Conservation (phyloP, 1,140 invertebrate genomes). For the Drosophila chauvacae region DNA sequence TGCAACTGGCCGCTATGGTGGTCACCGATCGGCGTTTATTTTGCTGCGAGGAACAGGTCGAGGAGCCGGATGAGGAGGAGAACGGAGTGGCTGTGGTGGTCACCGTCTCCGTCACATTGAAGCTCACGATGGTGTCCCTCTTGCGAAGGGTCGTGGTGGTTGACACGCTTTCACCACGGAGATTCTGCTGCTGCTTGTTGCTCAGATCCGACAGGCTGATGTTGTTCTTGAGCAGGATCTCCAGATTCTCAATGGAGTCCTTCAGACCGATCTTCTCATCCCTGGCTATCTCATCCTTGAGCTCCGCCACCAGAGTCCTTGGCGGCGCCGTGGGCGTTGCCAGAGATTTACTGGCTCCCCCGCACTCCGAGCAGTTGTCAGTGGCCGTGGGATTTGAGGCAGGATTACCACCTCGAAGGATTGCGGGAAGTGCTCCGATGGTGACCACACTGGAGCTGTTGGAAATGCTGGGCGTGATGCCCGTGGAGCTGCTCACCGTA, state of each 20-base stretch:
- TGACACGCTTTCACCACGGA: conserved; percentile 49
- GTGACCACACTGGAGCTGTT: conserved; percentile 82
- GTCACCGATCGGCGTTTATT: conserved; percentile 29
- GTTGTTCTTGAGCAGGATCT: conserved; percentile 83
- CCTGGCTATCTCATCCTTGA: conserved; percentile 70
- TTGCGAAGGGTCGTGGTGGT: conserved; percentile 57
- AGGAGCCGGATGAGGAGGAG: conserved; percentile 28
- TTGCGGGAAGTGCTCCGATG: conserved; percentile 63
- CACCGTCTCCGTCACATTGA: conserved; percentile 70
- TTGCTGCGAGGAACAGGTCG: conserved; percentile 14
- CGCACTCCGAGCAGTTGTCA: conserved; percentile 55
- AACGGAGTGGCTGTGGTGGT: conserved; percentile 48
- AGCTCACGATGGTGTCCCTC: conserved; percentile 67
- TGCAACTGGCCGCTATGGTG: conserved; percentile 41
- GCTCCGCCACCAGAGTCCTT: conserved; percentile 61
- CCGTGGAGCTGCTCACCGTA: conserved; percentile 68
- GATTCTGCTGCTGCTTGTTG: conserved; percentile 82
- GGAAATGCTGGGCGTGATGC: conserved; percentile 76
- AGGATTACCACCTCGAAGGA: conserved; percentile 43
- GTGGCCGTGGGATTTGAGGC: conserved; percentile 43
- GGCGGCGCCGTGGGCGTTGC: conserved; percentile 59
- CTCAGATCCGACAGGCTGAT: conserved; percentile 82
- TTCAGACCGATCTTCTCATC: conserved; percentile 70
- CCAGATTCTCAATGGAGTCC: conserved; percentile 84
- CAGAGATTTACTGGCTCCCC: conserved; percentile 21